Percentiles rank a stretch among this genome's conserved stretches.
Conservation (phyloP, 2,888 invertebrate species). For the Mimas tiliae region DNA sequence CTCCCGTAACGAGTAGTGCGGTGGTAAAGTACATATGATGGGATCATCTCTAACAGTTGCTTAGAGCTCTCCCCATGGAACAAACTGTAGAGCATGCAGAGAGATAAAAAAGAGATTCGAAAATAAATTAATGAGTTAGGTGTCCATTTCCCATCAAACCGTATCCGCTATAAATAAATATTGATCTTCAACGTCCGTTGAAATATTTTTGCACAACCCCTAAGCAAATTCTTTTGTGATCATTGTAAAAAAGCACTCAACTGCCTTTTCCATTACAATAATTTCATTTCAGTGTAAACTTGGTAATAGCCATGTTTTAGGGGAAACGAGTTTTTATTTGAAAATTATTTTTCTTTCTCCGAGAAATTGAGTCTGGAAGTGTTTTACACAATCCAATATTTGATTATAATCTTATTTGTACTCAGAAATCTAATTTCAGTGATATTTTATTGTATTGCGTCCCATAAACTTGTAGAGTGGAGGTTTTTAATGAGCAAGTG, state of each 20-base stretch:
- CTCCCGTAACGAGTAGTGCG: too few relatives aligned
- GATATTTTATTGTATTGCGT: background rate
- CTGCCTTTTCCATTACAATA: conserved; percentile 40
- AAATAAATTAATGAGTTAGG: background rate
- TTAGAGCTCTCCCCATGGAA: too few relatives aligned
- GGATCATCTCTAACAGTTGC: too few relatives aligned
- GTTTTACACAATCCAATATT: conserved; percentile 16
- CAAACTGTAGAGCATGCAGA: too few relatives aligned
- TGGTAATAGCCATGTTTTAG: conserved; percentile 45
- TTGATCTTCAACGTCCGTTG: background rate
- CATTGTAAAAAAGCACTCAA: conserved; percentile 7
- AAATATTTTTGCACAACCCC: background rate
- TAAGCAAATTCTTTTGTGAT: conserved; percentile 1
- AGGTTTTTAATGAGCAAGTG: too few relatives aligned
- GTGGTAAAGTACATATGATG: too few relatives aligned
- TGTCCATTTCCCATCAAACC: background rate
- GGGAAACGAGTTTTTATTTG: conserved; percentile 38
- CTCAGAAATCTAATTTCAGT: background rate
- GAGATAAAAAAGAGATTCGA: background rate
- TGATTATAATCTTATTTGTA: conserved; percentile 8
- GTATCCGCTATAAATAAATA: background rate
- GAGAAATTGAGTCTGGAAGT: conserved; percentile 32
- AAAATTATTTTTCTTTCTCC: conserved; percentile 40
- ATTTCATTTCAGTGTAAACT: conserved; percentile 48
- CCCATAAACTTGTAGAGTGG: background rate